phyloP scores from a whole-genome alignment of 2,888 invertebrate species.

The Eristalinus aeneus region DNA sequence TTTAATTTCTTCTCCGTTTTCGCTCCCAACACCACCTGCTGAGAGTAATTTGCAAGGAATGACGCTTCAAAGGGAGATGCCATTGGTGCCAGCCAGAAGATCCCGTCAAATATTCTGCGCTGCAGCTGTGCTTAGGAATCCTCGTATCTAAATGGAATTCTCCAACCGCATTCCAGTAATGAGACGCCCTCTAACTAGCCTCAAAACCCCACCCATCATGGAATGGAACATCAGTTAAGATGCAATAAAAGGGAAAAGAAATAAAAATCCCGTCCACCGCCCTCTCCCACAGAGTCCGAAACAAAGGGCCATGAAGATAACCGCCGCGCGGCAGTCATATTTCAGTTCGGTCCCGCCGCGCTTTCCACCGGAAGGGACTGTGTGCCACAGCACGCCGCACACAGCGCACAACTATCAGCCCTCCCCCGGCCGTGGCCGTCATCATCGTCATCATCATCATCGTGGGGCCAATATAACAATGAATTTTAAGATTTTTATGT shows the following conservation, averaged over 20 bases:
- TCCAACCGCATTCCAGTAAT: conserved; percentile 46
- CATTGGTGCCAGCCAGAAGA: background rate
- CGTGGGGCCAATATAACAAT: conserved; percentile 70
- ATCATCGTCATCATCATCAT: conserved; percentile 51
- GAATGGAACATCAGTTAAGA: conserved; percentile 40
- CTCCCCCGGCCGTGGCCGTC: background rate
- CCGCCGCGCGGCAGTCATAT: conserved; percentile 25
- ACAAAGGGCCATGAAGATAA: conserved; percentile 34
- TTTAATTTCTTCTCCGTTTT: conserved; percentile 17
- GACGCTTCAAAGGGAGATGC: conserved; percentile 2
- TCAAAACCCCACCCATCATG: background rate
- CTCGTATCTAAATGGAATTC: conserved; percentile 51
- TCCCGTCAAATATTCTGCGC: conserved; percentile 20
- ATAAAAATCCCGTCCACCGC: background rate
- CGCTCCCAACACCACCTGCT: background rate
- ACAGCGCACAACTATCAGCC: conserved; percentile 10
- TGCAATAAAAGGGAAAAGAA: conserved; percentile 25
- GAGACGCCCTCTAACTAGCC: conserved; percentile 9
- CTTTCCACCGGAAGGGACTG: conserved; percentile 17
- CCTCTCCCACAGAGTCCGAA: background rate
- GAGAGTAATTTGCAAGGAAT: conserved; percentile 41
- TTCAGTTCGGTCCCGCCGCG: conserved; percentile 2
- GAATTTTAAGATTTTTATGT: conserved; percentile 71
- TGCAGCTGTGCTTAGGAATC: conserved; percentile 29
- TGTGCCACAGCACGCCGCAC: conserved; percentile 24